Evolutionary conservation across 2,888 invertebrate species (phyloP).

Genomic region (Diabrotica balteata): DNA sequence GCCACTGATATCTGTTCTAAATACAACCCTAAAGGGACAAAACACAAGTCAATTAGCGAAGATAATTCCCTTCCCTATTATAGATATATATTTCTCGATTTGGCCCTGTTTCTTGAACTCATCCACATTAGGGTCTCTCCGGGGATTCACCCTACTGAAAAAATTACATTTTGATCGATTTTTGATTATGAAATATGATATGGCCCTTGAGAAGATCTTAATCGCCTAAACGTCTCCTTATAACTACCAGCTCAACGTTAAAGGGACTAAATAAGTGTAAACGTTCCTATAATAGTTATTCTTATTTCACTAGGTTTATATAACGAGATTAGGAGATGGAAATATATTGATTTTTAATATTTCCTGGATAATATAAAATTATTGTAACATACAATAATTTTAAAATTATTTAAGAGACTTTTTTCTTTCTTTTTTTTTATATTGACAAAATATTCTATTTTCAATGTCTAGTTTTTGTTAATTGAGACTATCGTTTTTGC

Average conservation of each 20-base stretch:
- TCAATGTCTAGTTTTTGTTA: no score
- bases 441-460: no score
- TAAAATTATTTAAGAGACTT: no score
- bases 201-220: constrained; percentile 34
- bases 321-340: neutral
- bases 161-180: constrained; percentile 44
- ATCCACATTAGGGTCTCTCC: constrained; percentile 37
- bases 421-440: no score
- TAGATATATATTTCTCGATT: constrained; percentile 35
- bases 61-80: constrained; percentile 40
- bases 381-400: no score
- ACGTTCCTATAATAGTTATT: constrained; percentile 10
- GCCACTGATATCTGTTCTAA: neutral
- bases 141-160: constrained; percentile 27
- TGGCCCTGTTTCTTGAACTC: constrained; percentile 34
- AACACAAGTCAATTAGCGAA: constrained; percentile 41
- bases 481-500: no score
- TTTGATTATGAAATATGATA: constrained; percentile 44
- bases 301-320: neutral
- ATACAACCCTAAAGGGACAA: constrained; percentile 14
- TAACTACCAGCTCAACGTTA: constrained; percentile 30
- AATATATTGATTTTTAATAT: no score
- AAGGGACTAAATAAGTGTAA: constrained; percentile 26
- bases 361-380: no score
- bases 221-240: constrained; percentile 31